Evolutionary conservation across 2,113 vertebrate genomes (phyloP), one percentile per base, ranked within the genome.

Genomic region (Bambusicola thoracicus): DNA sequence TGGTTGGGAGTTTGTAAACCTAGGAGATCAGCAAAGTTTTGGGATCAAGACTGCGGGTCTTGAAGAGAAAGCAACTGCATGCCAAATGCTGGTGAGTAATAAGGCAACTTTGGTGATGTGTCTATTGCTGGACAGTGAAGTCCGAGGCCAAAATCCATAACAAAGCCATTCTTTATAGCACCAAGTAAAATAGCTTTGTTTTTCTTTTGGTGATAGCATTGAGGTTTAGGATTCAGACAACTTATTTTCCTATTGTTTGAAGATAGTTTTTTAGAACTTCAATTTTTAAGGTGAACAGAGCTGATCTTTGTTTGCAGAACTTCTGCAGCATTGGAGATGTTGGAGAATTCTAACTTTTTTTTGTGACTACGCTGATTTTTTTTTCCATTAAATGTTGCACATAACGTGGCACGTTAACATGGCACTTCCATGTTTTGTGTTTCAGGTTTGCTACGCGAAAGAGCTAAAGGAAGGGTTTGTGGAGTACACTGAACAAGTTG

Each of bases 11-110:
- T 99, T 99, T 96, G 99, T 99, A 66, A 99, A 99, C 95, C 97
- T 99, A 90, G 99, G 99, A 62, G 99, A 99, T 92, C 99, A 99
- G 94, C 99, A 99, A 88, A 99, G 99, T 95, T 99, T 99, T 93
- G 99, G 99, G 81, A 99, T 99, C 85, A 99, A 99, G 98, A 99
- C 99, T 5, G 99, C 99, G 17, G 99, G 99, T 15, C 97, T 99
- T 88, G 99, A 99, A 96, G 99, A 99, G 98, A 99, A 99, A 91
- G 99, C 99, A 78, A 99, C 99, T 6, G 99, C 99, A 30, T 99
- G 99, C 87, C 99, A 99, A 97, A 99, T 99, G 99, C 96, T 99
- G 98, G 99, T 99, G 91, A 97, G 98, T 94, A 81, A 43, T 56
- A 13, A 14, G 40, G 27, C 10, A 1, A 20, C 85, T 75, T 62